Base-by-base conservation (phyloP, 2,888 invertebrate species). In the Coronaproctus castanopsis region DNA sequence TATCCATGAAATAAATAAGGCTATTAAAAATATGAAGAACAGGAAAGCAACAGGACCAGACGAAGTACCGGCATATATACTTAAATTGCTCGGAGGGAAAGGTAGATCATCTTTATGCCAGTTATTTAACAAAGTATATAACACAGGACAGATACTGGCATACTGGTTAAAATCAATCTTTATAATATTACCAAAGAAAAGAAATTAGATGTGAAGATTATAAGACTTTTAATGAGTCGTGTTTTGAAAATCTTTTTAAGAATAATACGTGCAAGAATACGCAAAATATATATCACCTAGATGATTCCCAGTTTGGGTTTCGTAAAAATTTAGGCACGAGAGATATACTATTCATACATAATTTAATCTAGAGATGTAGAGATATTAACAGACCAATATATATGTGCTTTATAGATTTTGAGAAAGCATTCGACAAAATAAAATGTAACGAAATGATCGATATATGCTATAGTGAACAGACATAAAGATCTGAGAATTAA, bases 371-470 rank as follows among this genome's bases (percentile, higher is more conserved):
- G 54, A 36, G 36, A 36, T 36, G 36, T 36, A 36, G 36, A 14
- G 36, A 36, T 36, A 36, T 36, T 36, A 36, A 36, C 8, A 36
- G 36, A 36, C 5, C 36, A 36, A 14, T 36, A 36, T 36, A 36
- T 36, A 36, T 36, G 36, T 36, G 36, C 36, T 36, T 36, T 36
- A 14, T 36, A 36, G 36, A 36, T 36, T 36, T 36, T 14, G 36
- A 36, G 36, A 36, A 36, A 36, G 36, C 36, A 8, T 36, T 36
- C 36, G 36, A 36, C 36, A 18, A 49, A 57, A 55, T 50, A 56
- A 55, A 57, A 57, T 52, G 52, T n/a, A 21, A 60, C n/a, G 49
- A 21, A 21, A 50, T 23, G 51, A 52, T 50, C n/a, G 54, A 52
- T 55, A 54, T 19, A 21, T 24, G 10, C n/a, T 14, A n/a, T 14